Evolutionary conservation across 2,113 vertebrate genomes (phyloP).

Genomic region (Rhinoderma darwinii): DNA sequence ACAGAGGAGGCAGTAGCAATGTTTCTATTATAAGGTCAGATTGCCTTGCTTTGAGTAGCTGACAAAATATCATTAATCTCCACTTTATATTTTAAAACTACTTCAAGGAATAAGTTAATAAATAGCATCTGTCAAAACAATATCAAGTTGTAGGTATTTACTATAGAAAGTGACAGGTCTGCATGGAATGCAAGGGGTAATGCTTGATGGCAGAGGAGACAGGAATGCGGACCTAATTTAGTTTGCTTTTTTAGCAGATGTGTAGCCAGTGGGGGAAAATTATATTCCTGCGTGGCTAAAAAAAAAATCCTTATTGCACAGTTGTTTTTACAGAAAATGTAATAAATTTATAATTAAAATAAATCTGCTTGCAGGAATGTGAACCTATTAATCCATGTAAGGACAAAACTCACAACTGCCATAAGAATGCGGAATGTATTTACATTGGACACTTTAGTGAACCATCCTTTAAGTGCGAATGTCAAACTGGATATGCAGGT

Average conservation of each 20-base stretch:
- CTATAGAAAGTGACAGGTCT: conserved; percentile 57
- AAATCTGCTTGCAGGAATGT: conserved; percentile 78
- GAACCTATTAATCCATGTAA: conserved; percentile 95
- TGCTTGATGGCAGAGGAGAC: not conserved
- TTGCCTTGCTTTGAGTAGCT: not conserved
- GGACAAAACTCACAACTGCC: conserved; percentile 92
- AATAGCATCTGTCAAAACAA: conserved; percentile 54
- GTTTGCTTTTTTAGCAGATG: not conserved
- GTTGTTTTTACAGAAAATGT: not conserved
- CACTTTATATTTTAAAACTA: conserved; percentile 1
- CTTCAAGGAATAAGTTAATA: conserved; percentile 35
- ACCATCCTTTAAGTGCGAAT: conserved; percentile 97
- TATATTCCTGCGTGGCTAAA: not conserved
- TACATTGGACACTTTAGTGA: conserved; percentile 95
- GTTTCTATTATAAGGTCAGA: conserved; percentile 18
- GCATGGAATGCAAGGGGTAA: conserved; percentile 44
- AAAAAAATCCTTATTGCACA: not conserved
- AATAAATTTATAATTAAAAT: not conserved
- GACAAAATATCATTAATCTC: conserved; percentile 22
- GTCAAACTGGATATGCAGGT: conserved; percentile 91
- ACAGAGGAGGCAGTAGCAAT: not conserved
- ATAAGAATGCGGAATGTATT: conserved; percentile 88
- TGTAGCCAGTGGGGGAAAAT: not conserved
- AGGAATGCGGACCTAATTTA: conserved; percentile 33
- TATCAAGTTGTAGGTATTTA: conserved; percentile 24